Evolutionary conservation across 2,888 invertebrate species (phyloP).

Genomic region (Melangyna quadrimaculata): DNA sequence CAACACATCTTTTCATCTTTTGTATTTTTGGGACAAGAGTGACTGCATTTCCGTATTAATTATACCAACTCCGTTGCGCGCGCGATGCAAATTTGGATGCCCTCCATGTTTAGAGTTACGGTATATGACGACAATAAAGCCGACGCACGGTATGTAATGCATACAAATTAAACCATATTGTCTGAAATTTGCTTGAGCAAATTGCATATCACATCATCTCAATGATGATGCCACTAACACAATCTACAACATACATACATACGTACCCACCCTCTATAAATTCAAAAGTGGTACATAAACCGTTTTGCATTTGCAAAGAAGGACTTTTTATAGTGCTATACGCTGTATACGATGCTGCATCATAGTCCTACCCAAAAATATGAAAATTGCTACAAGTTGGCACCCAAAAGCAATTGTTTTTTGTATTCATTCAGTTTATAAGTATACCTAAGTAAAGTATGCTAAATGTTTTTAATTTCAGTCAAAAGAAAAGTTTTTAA

Average conservation of each 20-base stretch:
- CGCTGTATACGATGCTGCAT: not conserved
- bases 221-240: slow-evolving; percentile 4
- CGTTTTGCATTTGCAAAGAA: slow-evolving; percentile 19
- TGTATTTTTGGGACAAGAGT: slow-evolving; percentile 25
- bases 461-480: slow-evolving; percentile 28
- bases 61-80: slow-evolving; percentile 23
- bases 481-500: not conserved
- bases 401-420: not conserved
- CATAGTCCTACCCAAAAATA: slow-evolving; percentile 5
- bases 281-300: slow-evolving; percentile 35
- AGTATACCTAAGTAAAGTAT: no score
- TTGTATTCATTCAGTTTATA: not conserved
- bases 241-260: not conserved
- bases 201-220: slow-evolving; percentile 24
- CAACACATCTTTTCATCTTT: slow-evolving; percentile 9
- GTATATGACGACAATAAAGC: not conserved
- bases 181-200: slow-evolving; percentile 22
- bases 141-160: slow-evolving; percentile 8
- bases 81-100: slow-evolving; percentile 49
- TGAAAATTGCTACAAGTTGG: slow-evolving; percentile 27
- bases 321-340: not conserved
- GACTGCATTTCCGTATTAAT: slow-evolving; percentile 46
- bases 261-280: not conserved
- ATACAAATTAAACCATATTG: slow-evolving; percentile 29
- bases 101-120: slow-evolving; percentile 11